A percentile compares a stretch with the other conserved stretches of the same genome.
Conservation (phyloP, 1,140 invertebrate species). For the Cyphomyrmex costatus region DNA sequence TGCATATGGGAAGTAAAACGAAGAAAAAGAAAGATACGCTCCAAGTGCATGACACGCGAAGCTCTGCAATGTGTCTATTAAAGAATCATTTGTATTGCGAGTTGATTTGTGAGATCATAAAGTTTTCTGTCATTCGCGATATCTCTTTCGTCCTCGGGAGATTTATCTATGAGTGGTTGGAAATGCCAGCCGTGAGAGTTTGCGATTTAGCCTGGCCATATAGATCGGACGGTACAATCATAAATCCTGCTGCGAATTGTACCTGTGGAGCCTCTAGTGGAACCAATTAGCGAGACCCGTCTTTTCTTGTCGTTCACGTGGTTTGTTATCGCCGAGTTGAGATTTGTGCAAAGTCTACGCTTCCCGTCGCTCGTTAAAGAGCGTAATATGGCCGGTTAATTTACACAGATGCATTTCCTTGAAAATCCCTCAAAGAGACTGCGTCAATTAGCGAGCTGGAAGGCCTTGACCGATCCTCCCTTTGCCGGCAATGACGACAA, state of each 20-base stretch:
- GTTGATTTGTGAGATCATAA: background rate
- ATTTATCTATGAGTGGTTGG: background rate
- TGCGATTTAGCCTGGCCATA: background rate
- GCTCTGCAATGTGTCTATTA: conserved; percentile 7
- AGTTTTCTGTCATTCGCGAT: background rate
- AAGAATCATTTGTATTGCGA: background rate
- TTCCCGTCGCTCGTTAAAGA: conserved; percentile 31
- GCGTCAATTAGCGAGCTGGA: conserved; percentile 26
- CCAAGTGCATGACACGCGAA: background rate
- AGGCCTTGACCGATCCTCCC: background rate
- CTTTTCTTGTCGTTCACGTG: background rate
- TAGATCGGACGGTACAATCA: background rate
- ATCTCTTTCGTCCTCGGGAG: background rate
- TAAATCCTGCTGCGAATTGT: background rate
- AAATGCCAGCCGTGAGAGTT: background rate
- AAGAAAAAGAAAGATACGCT: background rate
- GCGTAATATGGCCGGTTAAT: conserved; percentile 14
- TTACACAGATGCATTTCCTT: conserved; percentile 12
- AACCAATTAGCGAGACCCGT: conserved; percentile 30
- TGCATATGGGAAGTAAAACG: background rate
- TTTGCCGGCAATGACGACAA: background rate
- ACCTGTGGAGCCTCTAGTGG: background rate
- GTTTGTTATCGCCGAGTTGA: conserved; percentile 48
- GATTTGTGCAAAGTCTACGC: conserved; percentile 15
- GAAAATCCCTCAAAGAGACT: conserved; percentile 34